Percentiles rank a stretch among this genome's conserved stretches.
phyloP scores from a whole-genome alignment of 2,113 vertebrate genomes.

The Sceloporus tristichus region DNA sequence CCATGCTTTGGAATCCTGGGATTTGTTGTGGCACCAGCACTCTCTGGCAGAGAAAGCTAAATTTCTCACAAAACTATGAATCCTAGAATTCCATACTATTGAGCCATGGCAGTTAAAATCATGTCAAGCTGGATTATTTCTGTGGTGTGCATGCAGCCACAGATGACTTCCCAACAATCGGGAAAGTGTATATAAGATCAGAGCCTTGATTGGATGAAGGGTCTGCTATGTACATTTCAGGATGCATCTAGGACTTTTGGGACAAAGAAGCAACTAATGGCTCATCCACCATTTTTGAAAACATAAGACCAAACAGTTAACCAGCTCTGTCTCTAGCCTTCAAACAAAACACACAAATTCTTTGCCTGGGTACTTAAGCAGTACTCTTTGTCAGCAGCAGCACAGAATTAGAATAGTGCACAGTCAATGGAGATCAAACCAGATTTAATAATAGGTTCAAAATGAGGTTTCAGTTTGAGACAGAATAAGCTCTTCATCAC shows the following conservation, averaged over 20 bases:
- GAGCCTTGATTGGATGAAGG: too few species aligned
- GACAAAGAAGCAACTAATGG: neutral
- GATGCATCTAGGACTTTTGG: neutral
- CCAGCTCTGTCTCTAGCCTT: neutral
- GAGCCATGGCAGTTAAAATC: too few species aligned
- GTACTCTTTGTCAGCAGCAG: neutral
- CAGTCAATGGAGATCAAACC: neutral
- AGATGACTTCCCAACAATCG: too few species aligned
- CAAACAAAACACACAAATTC: neutral
- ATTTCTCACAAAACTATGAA: too few species aligned
- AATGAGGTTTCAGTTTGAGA: neutral
- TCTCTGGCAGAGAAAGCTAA: too few species aligned
- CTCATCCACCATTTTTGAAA: neutral
- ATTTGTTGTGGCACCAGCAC: too few species aligned
- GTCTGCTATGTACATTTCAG: too few species aligned
- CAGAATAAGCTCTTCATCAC: slow-evolving; percentile 2
- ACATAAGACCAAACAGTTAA: neutral
- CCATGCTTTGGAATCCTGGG: too few species aligned
- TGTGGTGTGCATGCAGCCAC: too few species aligned
- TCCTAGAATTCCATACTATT: too few species aligned
- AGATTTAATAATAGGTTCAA: slow-evolving; percentile 1
- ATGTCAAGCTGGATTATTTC: too few species aligned
- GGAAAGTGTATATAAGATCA: too few species aligned
- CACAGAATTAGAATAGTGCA: neutral
- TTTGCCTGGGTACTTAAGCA: neutral